Evolutionary conservation across 2,113 vertebrate genomes (phyloP), one percentile per base, ranked within the genome.

Genomic region (Dendrocopos noguchii): DNA sequence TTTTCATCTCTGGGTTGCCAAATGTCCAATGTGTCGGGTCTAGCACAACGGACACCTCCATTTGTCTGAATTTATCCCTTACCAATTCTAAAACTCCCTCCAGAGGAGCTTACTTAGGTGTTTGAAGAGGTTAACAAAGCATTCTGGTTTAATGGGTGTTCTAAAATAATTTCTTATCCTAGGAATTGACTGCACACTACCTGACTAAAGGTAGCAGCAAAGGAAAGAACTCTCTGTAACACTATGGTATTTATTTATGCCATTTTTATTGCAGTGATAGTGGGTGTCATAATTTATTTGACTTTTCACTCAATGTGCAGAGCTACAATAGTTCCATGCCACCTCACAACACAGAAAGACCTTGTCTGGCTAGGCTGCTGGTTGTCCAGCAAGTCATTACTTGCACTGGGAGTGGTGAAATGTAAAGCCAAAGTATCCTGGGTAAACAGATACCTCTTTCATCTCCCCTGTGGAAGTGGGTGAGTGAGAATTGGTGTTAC

Each of bases 401-500:
- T 84, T 90, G 82, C 29, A 20, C 34, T 57, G 66, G 76, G 36
- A 93, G 67, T 47, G 60, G 78, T 64, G 84, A 92, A 93, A 92
- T 68, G 77, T 63, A 85, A 84, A 94, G 74, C 83, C 88, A 80
- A 80, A 72, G 60, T 34, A 80, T 36, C 61, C 71, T 81, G 85
- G 65, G 56, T 76, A 94, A 94, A 84, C n/a, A 88, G 61, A 78
- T 71, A 68, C 66, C 31, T 86, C 91, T 94, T 93, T 94, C 87
- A 95, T 94, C 92, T 96, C 73, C 76, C 71, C 46, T 68, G 57
- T 71, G 84, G 61, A 91, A 92, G 42, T 39, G 72, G 44, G 84
- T 64, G 87, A 95, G 95, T 91, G 94, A 93, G 70, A 95, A 95
- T 87, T 87, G 87, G 82, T 93, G 86, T 93, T 95, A 93, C 77